Evolutionary conservation across 2,888 invertebrate species (phyloP), one percentile per base, ranked within the genome.

Genomic region (Drosophila mayaguana): DNA sequence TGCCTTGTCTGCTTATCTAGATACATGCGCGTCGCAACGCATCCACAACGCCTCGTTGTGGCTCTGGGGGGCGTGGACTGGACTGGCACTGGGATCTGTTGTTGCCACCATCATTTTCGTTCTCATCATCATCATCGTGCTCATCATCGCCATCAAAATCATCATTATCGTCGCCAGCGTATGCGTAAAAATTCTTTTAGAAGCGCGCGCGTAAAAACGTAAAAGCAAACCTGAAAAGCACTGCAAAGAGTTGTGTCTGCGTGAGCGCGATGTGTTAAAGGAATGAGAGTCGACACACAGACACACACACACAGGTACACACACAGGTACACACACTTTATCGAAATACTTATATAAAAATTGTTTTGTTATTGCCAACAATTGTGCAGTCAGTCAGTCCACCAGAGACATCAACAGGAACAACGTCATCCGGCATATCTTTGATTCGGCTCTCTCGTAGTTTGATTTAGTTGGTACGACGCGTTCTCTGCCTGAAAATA

Each of bases 161-260:
- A 46, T 48, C 22, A 53, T 53, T 38, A 25, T 38, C 62, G 63
- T 56, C 43, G 78, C 25, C 62, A 36, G 43, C 67, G 63, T 51
- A 61, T 87, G 88, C 84, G 87, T 87, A 89, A 77, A 88, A 83
- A 89, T 87, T 89, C 84, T 72, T 80, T 67, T 63, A 28, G 68
- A 65, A 57, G 43, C 70, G 56, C 65, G 80, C 68, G 83, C 83
- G 89, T 88, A 83, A 82, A 83, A 86, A 65, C 83, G 89, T 88
- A 83, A 82, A 83, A 80, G 62, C 60, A 76, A 80, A 80, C 68
- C 78, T 82, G 79, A 78, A 78, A 78, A 65, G 34, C 50, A 34
- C 50, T 18, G 53, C 77, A 61, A 73, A 64, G 63, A 75, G 61
- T 56, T 64, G 45, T 59, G 63, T 67, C 63, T 67, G 38, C 63